Base-by-base conservation (phyloP, 2,797 vertebrate species). In the Clamator glandarius region DNA sequence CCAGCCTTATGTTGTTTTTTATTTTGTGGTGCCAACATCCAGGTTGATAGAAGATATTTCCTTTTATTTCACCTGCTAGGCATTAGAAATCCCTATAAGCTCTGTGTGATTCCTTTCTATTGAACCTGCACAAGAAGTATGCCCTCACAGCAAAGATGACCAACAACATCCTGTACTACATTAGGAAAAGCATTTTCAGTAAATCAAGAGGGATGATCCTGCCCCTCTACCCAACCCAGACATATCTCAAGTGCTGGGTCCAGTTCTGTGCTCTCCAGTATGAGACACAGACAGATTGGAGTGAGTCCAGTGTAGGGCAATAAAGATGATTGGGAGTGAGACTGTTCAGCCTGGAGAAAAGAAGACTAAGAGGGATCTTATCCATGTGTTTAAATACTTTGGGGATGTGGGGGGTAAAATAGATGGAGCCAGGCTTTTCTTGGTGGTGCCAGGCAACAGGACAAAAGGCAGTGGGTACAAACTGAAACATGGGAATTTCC, bases 321-420 rank as follows among this genome's bases (percentile, higher is more conserved):
- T 51, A 19, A 61, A 51, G n/a, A 4, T 75, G 33, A 4, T 44
- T 44, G 42, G 16, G 42, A 18, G 12, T 44, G 42, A 18, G 42
- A 16, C 15, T 16, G 18, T 44, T 44, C 42, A 44, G 42, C 42
- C 58, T 86, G 36, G 24, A 87, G 35, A 51, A 62, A 39, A 73
- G 21, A 69, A 5, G 33, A 24, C 20, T 59, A 0, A 0, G 5
- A 7, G 7, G 3, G 4, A 35, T 57, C 41, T 85, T 63, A 29
- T 0, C 24, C 1, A 0, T 67, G 20, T 46, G 7, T 28, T 0
- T 31, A 21, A 57, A 10, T 59, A 33, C 33, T 7, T 39, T 67
- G 18, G 42, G 8, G 14, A 35, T 25, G 19, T 3, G 5, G 23
- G 6, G 62, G 41, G 16, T 57, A 55, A 70, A 73, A 24, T 2